These are phyloP conservation scores for Pseudolaguvia tuberculata DNA, from an alignment of 2,113 vertebrate species.

Conservation along the genomic window DNA sequence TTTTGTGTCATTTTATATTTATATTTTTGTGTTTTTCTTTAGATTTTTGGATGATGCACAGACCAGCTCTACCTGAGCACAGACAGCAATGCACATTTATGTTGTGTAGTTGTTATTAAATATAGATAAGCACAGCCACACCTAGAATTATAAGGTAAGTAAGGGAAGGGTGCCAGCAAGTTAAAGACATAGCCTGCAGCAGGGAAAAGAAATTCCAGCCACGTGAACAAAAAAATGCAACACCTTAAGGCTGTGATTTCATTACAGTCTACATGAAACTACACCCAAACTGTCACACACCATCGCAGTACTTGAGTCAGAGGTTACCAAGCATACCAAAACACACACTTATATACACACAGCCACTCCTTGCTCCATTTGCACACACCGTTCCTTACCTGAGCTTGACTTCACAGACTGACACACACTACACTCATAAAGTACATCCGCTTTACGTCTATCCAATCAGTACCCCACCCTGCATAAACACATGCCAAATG, in stretches of 20 bases:
- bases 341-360: constrained; percentile 29
- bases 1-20: not conserved
- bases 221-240: constrained; percentile 21
- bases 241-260: constrained; percentile 42
- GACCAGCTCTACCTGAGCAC: not conserved
- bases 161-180: constrained; percentile 6
- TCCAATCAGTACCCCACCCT: constrained; percentile 51
- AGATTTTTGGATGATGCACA: not conserved
- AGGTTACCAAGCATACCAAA: constrained; percentile 41
- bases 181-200: constrained; percentile 9
- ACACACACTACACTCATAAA: not conserved
- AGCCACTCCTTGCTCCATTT: constrained; percentile 41
- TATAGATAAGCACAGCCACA: constrained; percentile 17
- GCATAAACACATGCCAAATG: constrained; percentile 25
- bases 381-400: constrained; percentile 35
- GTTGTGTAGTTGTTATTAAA: not conserved
- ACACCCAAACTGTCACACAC: constrained; percentile 40
- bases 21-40: not conserved
- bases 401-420: not conserved
- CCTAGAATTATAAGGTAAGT: constrained; percentile 10
- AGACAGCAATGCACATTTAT: not conserved
- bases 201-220: constrained; percentile 19
- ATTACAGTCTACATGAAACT: constrained; percentile 4
- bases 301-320: constrained; percentile 41
- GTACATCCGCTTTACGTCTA: constrained; percentile 34